These are phyloP conservation scores for Cololabis saira DNA, from an alignment of 2,113 vertebrate species.

Conservation along the genomic window DNA sequence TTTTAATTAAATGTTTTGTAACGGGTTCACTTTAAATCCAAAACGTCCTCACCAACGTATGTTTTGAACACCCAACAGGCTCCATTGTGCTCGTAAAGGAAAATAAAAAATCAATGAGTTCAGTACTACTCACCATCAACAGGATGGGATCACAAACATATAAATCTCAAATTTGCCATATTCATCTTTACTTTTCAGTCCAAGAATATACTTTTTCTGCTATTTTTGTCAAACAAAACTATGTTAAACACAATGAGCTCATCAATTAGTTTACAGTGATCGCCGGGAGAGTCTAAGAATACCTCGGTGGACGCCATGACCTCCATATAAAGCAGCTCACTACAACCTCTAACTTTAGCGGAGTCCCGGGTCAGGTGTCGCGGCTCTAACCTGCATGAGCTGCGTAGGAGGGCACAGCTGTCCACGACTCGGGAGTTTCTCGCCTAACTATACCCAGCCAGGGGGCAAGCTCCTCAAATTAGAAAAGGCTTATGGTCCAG, in stretches of 20 bases:
- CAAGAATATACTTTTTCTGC: no score
- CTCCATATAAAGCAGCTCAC: slow-evolving; percentile 26
- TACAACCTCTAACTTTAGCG: slow-evolving; percentile 31
- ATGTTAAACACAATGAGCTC: no score
- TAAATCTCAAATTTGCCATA: no score
- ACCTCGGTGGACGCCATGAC: neutral
- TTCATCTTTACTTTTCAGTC: no score
- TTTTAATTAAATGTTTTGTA: no score
- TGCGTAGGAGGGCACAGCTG: slow-evolving; percentile 62
- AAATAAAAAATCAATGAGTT: no score
- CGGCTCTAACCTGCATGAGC: slow-evolving; percentile 8
- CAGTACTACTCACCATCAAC: no score
- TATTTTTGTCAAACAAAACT: neutral
- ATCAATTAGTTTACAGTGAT: neutral
- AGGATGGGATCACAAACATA: no score
- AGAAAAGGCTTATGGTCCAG: slow-evolving; percentile 21
- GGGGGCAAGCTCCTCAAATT: slow-evolving; percentile 21
- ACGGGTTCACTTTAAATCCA: no score
- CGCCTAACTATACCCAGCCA: slow-evolving; percentile 10
- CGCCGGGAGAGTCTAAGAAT: slow-evolving; percentile 1
- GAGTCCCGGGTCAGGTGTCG: slow-evolving; percentile 19
- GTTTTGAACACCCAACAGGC: no score
- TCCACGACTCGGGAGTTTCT: slow-evolving; percentile 22
- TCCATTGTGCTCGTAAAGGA: no score
- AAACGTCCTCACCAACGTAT: no score